phyloP scores from a whole-genome alignment of 2,113 vertebrate species.

The Coreoperca whiteheadi region DNA sequence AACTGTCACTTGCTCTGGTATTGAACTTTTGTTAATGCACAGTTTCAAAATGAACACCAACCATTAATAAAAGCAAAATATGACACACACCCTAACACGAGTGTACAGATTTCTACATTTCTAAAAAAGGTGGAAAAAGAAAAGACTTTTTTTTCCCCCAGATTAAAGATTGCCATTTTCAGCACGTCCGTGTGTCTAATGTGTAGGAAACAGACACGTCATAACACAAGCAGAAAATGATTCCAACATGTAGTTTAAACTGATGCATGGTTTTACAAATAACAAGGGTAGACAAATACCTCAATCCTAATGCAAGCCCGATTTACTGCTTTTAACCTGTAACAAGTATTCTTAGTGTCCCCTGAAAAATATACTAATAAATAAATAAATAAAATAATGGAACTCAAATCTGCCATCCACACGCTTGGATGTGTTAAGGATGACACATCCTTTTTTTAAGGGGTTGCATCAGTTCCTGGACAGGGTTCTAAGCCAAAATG shows the following conservation, averaged over 20 bases:
- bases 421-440: background rate
- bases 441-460: background rate
- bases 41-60: slow-evolving; percentile 22
- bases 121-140: background rate
- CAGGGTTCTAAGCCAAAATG: background rate
- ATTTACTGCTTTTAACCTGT: background rate
- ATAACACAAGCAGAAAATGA: slow-evolving; percentile 25
- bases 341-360: slow-evolving; percentile 19
- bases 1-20: slow-evolving; percentile 20
- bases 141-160: background rate
- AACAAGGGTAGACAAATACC: background rate
- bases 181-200: background rate
- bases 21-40: slow-evolving; percentile 27
- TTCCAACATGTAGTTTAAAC: background rate
- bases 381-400: slow-evolving; percentile 44
- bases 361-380: slow-evolving; percentile 13
- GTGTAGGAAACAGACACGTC: background rate
- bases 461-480: background rate
- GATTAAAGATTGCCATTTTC: background rate
- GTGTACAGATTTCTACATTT: slow-evolving; percentile 4
- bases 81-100: slow-evolving; percentile 16
- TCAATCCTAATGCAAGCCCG: background rate
- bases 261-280: background rate
- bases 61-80: slow-evolving; percentile 5
- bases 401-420: slow-evolving; percentile 9